Base-by-base conservation (phyloP, 1,140 invertebrate species). In the Vanessa atalanta region DNA sequence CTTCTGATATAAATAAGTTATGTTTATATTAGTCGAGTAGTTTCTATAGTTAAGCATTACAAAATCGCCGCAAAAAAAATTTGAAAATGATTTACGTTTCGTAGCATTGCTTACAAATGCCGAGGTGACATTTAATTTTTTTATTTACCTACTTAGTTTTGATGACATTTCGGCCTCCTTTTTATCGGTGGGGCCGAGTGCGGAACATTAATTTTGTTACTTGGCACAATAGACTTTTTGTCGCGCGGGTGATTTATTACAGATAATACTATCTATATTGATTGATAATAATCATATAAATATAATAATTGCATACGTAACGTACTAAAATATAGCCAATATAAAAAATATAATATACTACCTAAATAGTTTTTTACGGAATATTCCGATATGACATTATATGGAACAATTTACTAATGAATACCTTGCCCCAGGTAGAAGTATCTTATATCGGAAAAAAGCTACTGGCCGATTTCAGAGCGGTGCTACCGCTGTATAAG, bases 121-220 rank as follows among this genome's bases (percentile, higher is more conserved):
- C 88, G 80, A 73, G 72, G 71, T 89, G 87, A 76, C 88, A 88
- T 89, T 89, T 89, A 79, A 26, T 60, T 60, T 37, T 88, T 88
- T 89, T 80, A 82, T 85, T 89, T 89, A 89, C 83, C 86, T 79
- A 85, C 85, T 82, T 84, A 85, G 82, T 83, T 87, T 83, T 79
- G 81, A 85, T 88, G 88, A 80, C 88, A 89, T 89, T 89, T 88
- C 53, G 77, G 65, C 73, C 70, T 70, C 70, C 20, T 83, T 87
- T 87, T 87, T 88, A 88, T 87, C 80, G 81, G 80, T 80, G 68
- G 78, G 77, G 78, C 65, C 73, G 83, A 84, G 81, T 84, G 83
- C 84, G 86, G 87, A 85, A 87, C 87, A 89, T 89, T 89, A 89
- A 89, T 88, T 89, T 82, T 87, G 83, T 83, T 77, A 72, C 37